Evolutionary conservation across 1,140 invertebrate genomes (phyloP).

Genomic region (Cataglyphis hispanica): DNA sequence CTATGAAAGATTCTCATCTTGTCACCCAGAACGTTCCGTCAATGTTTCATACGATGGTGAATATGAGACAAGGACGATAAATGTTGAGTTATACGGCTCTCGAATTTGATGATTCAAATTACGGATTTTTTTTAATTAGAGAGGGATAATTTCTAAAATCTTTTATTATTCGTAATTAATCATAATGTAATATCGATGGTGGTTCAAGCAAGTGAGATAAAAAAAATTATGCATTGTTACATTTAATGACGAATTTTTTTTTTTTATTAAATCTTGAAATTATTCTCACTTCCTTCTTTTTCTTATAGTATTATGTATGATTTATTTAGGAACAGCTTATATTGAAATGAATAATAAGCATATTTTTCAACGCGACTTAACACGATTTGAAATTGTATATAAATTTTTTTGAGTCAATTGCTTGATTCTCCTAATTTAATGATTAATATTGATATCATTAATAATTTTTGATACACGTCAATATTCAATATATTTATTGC

Average conservation of each 20-base stretch:
- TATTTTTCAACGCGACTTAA: background rate
- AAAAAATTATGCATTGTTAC: background rate
- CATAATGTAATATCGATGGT: background rate
- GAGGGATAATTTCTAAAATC: background rate
- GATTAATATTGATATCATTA: background rate
- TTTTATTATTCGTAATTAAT: background rate
- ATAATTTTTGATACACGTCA: background rate
- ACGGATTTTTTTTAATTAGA: background rate
- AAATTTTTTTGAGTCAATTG: constrained; percentile 39
- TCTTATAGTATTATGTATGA: too few species aligned
- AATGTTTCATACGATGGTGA: constrained; percentile 27
- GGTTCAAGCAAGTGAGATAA: background rate
- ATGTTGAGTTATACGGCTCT: constrained; percentile 7
- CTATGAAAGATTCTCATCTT: constrained; percentile 69
- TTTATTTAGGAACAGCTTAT: too few species aligned
- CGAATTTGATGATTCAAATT: background rate
- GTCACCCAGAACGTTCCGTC: constrained; percentile 49
- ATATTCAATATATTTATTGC: background rate
- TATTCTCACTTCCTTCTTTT: too few species aligned
- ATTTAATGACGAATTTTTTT: too few species aligned
- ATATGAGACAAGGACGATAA: constrained; percentile 32
- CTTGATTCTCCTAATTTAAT: constrained; percentile 60
- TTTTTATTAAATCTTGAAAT: too few species aligned
- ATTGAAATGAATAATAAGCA: too few species aligned
- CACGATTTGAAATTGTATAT: constrained; percentile 63